Evolutionary conservation across 2,797 vertebrate genomes (phyloP).

Genomic region (Myiotriccus ornatus): DNA sequence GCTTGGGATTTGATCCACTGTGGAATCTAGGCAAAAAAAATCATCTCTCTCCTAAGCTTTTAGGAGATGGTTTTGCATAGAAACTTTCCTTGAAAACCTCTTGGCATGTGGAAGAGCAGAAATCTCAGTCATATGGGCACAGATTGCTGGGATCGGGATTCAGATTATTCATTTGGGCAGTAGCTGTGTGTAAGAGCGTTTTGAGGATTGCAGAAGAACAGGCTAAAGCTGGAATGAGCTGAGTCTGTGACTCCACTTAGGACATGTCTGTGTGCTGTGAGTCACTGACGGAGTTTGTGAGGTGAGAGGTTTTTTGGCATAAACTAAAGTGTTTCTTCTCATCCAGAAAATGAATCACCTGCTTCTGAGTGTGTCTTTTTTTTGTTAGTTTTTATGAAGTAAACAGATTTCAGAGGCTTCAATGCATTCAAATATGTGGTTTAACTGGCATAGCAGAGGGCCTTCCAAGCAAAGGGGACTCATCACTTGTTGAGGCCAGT

Average conservation of each 20-base stretch:
- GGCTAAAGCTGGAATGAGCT: neutral
- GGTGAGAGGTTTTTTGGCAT: constrained; percentile 10
- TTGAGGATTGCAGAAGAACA: neutral
- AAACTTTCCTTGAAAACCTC: neutral
- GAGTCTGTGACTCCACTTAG: neutral
- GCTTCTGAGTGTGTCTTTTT: neutral
- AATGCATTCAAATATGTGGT: neutral
- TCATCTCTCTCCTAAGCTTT: neutral
- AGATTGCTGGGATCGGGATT: neutral
- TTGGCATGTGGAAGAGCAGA: neutral
- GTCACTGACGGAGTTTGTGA: neutral
- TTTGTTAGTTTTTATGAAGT: neutral
- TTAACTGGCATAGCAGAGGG: neutral
- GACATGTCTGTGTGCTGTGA: neutral
- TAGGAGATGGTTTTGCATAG: neutral
- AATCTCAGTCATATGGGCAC: neutral
- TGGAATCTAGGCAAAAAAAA: neutral
- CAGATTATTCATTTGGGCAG: neutral
- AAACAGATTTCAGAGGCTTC: neutral
- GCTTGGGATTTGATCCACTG: neutral
- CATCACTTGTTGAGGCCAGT: neutral
- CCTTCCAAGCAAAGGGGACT: neutral
- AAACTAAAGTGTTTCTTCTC: neutral
- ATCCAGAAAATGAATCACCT: constrained; percentile 51
- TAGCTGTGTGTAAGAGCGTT: neutral